phyloP scores from a whole-genome alignment of 2,888 invertebrate species.

The Parasteatoda lunata region DNA sequence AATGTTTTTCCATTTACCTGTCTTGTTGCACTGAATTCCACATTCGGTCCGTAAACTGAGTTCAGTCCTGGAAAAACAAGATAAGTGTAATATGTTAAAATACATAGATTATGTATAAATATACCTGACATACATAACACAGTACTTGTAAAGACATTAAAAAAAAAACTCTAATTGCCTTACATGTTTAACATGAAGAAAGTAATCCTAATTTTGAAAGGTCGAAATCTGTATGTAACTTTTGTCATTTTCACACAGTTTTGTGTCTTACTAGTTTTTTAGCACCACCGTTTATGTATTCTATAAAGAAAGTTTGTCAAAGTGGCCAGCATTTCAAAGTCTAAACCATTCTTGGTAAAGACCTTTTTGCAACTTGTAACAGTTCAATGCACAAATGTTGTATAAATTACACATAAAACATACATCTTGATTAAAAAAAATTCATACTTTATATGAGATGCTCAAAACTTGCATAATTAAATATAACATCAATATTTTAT shows the following conservation, averaged over 20 bases:
- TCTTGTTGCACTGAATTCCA: conserved; percentile 37
- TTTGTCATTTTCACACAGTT: conserved; percentile 43
- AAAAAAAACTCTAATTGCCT: conserved; percentile 53
- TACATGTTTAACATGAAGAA: conserved; percentile 58
- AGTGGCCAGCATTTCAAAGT: conserved; percentile 61
- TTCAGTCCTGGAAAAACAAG: conserved; percentile 26
- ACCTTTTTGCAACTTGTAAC: conserved; percentile 57
- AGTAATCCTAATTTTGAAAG: conserved; percentile 47
- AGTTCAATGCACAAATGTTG: conserved; percentile 60
- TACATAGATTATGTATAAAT: conserved; percentile 11
- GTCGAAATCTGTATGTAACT: conserved; percentile 26
- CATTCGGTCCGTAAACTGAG: conserved; percentile 44
- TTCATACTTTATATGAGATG: conserved; percentile 40
- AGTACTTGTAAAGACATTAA: conserved; percentile 25
- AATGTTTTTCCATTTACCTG: conserved; percentile 42
- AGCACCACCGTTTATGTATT: conserved; percentile 54
- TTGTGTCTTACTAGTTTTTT: conserved; percentile 66
- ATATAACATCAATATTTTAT: conserved; percentile 36
- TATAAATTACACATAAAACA: conserved; percentile 42
- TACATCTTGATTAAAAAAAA: conserved; percentile 35
- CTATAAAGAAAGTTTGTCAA: conserved; percentile 64
- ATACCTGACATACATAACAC: conserved; percentile 40
- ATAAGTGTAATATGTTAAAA: conserved; percentile 22
- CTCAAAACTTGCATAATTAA: conserved; percentile 57
- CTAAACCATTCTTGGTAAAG: conserved; percentile 57